Percentiles rank a stretch among this genome's conserved stretches.
These are phyloP conservation scores for Pedetes capensis DNA, from an alignment of 2,113 vertebrate species.

Conservation along the genomic window DNA sequence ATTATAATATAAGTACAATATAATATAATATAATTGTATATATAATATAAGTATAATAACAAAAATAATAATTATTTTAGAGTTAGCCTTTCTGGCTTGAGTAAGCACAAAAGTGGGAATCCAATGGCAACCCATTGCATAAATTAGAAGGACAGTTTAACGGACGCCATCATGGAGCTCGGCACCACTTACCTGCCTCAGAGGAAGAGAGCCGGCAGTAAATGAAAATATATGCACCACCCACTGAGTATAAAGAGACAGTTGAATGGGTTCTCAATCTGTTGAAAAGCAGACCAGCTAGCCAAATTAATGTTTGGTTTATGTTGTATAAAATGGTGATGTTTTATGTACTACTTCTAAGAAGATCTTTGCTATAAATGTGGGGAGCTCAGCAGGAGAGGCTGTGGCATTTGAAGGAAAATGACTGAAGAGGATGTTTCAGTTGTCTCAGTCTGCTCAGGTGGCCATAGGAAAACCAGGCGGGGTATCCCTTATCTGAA, in stretches of 20 bases:
- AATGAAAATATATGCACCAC: not conserved
- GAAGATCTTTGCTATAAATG: not conserved
- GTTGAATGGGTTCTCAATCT: not conserved
- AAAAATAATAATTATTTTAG: not conserved
- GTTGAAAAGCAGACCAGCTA: not conserved
- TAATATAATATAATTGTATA: no score
- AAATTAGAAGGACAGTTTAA: not conserved
- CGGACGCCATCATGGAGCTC: not conserved
- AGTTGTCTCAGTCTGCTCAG: not conserved
- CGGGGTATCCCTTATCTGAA: not conserved
- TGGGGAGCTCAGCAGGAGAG: not conserved
- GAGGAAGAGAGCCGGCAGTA: not conserved
- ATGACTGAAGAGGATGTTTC: not conserved
- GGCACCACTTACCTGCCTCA: not conserved
- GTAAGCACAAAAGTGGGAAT: not conserved
- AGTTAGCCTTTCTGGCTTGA: not conserved
- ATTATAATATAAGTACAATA: no score
- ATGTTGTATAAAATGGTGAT: not conserved
- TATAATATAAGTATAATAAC: no score
- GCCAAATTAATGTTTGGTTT: not conserved
- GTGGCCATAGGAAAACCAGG: not conserved
- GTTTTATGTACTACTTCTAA: not conserved
- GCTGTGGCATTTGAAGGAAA: not conserved
- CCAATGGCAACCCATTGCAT: not conserved
- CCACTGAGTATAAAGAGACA: not conserved